Percentiles rank a stretch among this genome's conserved stretches.
Evolutionary conservation across 2,113 vertebrate genomes (phyloP).

Genomic region (Forbesichthys papilliferus): DNA sequence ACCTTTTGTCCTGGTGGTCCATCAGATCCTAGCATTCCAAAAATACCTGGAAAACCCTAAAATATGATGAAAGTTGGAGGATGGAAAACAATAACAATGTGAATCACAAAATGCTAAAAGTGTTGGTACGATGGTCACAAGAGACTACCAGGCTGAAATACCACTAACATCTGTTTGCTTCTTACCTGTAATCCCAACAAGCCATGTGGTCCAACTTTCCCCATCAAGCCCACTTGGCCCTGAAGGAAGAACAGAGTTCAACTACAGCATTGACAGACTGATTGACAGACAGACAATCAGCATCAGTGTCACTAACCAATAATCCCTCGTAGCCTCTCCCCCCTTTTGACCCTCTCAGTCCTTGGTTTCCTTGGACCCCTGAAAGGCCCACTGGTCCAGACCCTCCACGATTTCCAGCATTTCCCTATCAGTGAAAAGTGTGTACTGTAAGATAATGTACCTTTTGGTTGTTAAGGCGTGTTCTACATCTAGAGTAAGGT

Average conservation of each 20-base stretch:
- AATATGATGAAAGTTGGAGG: background rate
- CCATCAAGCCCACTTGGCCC: constrained; percentile 76
- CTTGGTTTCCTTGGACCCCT: constrained; percentile 63
- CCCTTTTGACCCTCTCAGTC: constrained; percentile 73
- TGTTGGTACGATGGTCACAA: background rate
- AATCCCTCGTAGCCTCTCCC: constrained; percentile 74
- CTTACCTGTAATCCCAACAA: constrained; percentile 73
- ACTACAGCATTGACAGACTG: background rate
- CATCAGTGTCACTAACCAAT: constrained; percentile 63
- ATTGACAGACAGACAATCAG: background rate
- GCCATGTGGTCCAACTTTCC: constrained; percentile 71
- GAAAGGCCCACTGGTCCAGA: constrained; percentile 58
- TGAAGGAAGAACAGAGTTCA: constrained; percentile 45
- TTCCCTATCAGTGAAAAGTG: constrained; percentile 63
- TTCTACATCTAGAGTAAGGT: too few relatives aligned
- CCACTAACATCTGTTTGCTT: constrained; percentile 5
- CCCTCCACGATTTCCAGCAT: constrained; percentile 59
- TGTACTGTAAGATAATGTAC: too few relatives aligned
- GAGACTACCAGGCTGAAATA: background rate
- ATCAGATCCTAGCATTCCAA: constrained; percentile 66
- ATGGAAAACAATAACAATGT: background rate
- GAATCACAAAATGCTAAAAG: background rate
- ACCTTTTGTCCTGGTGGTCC: constrained; percentile 79
- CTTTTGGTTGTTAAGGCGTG: too few relatives aligned
- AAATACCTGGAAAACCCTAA: constrained; percentile 68